Evolutionary conservation across 2,113 vertebrate genomes (phyloP), one percentile per base, ranked within the genome.

Genomic region (Semnornis frantzii): DNA sequence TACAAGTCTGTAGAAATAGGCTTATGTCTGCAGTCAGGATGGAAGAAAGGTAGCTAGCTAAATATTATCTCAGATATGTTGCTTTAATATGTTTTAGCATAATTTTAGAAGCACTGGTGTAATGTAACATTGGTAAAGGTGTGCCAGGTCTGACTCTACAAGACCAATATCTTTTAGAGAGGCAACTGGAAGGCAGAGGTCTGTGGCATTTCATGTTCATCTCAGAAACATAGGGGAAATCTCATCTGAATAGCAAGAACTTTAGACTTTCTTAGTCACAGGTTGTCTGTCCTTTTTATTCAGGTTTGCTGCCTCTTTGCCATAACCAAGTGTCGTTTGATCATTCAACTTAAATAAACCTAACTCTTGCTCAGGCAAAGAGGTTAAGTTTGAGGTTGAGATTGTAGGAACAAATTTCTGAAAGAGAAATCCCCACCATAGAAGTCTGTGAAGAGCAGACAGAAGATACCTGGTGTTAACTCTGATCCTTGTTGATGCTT

Each of bases 381-480:
- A 23, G 13, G 24, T 52, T 64, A 57, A 60, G 6, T 72, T 73
- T 73, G 24, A 68, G 13, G 21, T 50, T 60, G 44, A 64, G 31
- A 30, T 52, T 91, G 72, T 76, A 27, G 24, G 72, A 85, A 46
- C 8, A 4, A 0, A 1, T 25, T 82, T 79, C 17, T 15, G 33
- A n/a, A 83, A 66, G 14, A 20, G 48, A 21, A 63, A 30, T 17
- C 6, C 10, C 31, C 0, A 1, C 3, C 2, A 11, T 2, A 15
- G 37, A 64, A 44, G 3, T 57, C 66, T 63, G 8, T 46, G 44
- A 69, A 65, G 42, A 76, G 33, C 54, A 87, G 33, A 25, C 12
- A 76, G 28, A 33, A 72, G 60, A 42, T 60, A 20, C 20, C 19
- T 64, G 76, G 14, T 80, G 44, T 62, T 24, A 82, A 33, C 33